Evolutionary conservation across 2,113 vertebrate species (phyloP), one percentile per base, ranked within the genome.

Genomic region (Nibea coibor): DNA sequence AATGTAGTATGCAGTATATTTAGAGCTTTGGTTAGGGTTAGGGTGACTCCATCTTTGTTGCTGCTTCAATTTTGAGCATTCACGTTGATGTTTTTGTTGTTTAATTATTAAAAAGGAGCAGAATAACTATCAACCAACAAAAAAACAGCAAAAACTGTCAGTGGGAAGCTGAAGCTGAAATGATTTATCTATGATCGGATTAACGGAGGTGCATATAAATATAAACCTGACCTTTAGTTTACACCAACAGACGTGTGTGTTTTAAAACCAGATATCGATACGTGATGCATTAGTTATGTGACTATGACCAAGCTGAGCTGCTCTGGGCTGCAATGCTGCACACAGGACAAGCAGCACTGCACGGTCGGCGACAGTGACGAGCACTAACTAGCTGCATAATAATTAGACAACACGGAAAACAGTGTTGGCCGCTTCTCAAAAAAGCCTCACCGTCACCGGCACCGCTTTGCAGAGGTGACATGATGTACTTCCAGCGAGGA

Each of bases 381-480:
- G 54, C 50, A 22, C 42, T 7, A 43, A 65, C 39, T 43, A 3
- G 64, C 43, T 74, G 84, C 42, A 42, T 58, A 70, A 76, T n/a
- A 59, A 69, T 73, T 59, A 72, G 63, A 73, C 24, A 43, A 50
- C 45, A 63, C 12, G 42, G 56, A 35, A 3, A 79, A 64, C 3
- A 6, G 11, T 35, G 47, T 20, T 72, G 72, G 48, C 48, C 20
- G 16, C 12, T 6, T 75, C 69, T 72, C 56, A 64, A 45, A 43
- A 53, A 26, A 77, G 48, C 26, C 50, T 1, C 43, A 51, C 22
- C 28, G 28, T n/a, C 67, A 50, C 22, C 74, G 19, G 35, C 42
- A 8, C 20, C 14, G 73, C 35, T 68, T 62, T 45, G 0, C 39
- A 35, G 67, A 73, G n/a, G 26, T 22, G 24, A 17, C 26, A 26